phyloP scores from a whole-genome alignment of 2,888 invertebrate species.

The Aporophyla lueneburgensis region DNA sequence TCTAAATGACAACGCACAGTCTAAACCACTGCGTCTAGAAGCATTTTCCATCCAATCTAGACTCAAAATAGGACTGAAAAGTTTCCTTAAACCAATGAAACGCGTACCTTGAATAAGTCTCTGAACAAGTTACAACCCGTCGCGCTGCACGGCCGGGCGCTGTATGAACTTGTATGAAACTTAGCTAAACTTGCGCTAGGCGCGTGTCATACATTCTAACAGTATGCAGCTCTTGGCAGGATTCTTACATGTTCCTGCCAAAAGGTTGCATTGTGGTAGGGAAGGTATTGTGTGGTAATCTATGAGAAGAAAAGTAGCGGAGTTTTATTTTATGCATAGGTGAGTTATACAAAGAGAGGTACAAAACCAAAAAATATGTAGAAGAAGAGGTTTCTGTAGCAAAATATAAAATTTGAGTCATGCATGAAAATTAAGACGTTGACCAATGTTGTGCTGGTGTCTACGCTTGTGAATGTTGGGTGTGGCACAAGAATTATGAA shows the following conservation, averaged over 20 bases:
- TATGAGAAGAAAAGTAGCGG: conserved; percentile 25
- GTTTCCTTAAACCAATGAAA: conserved; percentile 25
- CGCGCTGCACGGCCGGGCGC: conserved; percentile 32
- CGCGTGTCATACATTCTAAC: conserved; percentile 58
- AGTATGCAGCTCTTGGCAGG: conserved; percentile 63
- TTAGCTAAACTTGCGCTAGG: conserved; percentile 56
- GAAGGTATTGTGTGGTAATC: conserved; percentile 54
- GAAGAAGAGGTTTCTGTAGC: neutral
- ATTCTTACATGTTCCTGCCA: conserved; percentile 62
- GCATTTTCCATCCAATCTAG: neutral
- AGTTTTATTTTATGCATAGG: conserved; percentile 26
- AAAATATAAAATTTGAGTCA: neutral
- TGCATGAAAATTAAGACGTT: neutral
- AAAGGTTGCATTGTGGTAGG: conserved; percentile 51
- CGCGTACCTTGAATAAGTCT: conserved; percentile 41
- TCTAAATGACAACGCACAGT: no score
- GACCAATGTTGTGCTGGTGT: no score
- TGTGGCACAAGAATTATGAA: no score
- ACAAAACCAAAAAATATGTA: neutral
- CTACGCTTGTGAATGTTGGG: no score
- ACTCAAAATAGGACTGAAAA: conserved; percentile 14
- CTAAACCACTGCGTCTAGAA: no score
- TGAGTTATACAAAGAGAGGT: neutral
- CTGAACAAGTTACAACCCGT: conserved; percentile 33
- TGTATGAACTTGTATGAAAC: conserved; percentile 54